Evolutionary conservation across 2,888 invertebrate species (phyloP).

Genomic region (Oscheius sp.): DNA sequence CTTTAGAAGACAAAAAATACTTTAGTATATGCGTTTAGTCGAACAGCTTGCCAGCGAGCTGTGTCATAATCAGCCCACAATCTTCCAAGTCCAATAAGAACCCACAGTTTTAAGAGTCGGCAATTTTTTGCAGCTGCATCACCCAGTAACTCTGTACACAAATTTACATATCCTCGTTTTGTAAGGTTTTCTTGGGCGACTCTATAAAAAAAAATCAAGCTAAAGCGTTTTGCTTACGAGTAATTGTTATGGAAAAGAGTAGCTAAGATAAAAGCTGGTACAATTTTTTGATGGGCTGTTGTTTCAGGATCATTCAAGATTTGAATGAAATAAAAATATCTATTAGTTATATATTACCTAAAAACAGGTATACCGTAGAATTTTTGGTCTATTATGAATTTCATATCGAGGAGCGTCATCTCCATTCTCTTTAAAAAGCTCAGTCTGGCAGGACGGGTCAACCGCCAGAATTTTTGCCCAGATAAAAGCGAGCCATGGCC

Average conservation of each 20-base stretch:
- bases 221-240: conserved; percentile 33
- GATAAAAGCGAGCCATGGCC: conserved; percentile 92
- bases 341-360: conserved; percentile 14
- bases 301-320: conserved; percentile 87
- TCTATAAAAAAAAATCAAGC: conserved; percentile 38
- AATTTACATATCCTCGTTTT: conserved; percentile 82
- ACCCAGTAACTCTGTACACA: conserved; percentile 87
- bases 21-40: conserved; percentile 96
- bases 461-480: conserved; percentile 97
- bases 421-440: conserved; percentile 74
- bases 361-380: not conserved
- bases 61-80: conserved; percentile 89
- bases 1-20: conserved; percentile 73
- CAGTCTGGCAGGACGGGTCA: conserved; percentile 92
- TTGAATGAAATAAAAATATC: conserved; percentile 78
- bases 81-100: conserved; percentile 88
- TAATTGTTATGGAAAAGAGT: conserved; percentile 87
- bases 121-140: conserved; percentile 73
- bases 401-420: conserved; percentile 29
- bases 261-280: conserved; percentile 93
- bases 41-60: conserved; percentile 86
- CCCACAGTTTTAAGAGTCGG: conserved; percentile 78
- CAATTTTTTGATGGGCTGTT: conserved; percentile 84
- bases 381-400: not conserved
- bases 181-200: conserved; percentile 80